Evolutionary conservation across 2,113 vertebrate species (phyloP).

Genomic region (Lanius ludovicianus): DNA sequence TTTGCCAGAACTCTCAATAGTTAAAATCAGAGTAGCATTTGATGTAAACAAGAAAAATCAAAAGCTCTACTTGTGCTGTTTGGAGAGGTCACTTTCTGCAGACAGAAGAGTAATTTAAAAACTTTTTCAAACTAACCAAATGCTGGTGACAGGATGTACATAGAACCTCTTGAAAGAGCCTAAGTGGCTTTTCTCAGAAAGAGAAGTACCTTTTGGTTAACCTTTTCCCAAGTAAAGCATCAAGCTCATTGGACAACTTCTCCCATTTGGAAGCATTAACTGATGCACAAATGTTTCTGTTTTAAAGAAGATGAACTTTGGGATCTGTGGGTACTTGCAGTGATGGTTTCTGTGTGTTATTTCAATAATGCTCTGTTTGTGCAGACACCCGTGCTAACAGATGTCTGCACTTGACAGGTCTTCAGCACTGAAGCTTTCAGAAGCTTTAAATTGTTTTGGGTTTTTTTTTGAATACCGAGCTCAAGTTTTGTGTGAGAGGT

Average conservation of each 20-base stretch:
- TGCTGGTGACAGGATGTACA: background rate
- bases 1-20: background rate
- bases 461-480: background rate
- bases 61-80: background rate
- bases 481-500: background rate
- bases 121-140: background rate
- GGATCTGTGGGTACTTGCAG: background rate
- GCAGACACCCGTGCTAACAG: background rate
- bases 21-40: background rate
- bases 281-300: background rate
- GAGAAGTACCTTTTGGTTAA: constrained; percentile 1
- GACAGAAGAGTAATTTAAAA: constrained; percentile 1
- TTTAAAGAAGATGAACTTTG: background rate
- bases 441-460: background rate
- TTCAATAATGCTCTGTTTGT: background rate
- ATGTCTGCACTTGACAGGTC: background rate
- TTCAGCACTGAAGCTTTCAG: background rate
- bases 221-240: background rate
- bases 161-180: constrained; percentile 1
- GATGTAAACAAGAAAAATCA: constrained; percentile 33
- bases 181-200: constrained; percentile 41
- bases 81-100: constrained; percentile 32
- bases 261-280: background rate
- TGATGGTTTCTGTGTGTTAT: background rate
- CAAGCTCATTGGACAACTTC: background rate